Conservation (phyloP, 2,797 vertebrate species). For the Orientallactaga sibirica region DNA sequence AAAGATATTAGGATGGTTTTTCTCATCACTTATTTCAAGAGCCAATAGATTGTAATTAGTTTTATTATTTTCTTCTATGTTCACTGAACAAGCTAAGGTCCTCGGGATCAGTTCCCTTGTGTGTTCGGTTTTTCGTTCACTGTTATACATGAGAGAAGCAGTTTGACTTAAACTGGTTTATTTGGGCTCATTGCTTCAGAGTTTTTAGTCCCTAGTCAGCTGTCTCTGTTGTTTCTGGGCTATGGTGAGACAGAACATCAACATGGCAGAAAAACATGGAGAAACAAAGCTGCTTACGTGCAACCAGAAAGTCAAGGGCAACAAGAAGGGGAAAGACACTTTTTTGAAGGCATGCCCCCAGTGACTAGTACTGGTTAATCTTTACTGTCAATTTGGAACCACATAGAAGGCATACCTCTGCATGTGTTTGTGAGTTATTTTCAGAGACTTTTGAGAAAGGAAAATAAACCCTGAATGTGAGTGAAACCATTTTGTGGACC, state of each 20-base stretch:
- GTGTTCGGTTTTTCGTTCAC: background rate
- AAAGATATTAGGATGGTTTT: background rate
- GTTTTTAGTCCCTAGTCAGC: background rate
- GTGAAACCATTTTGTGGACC: background rate
- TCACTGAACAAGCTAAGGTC: background rate
- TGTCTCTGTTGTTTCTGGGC: background rate
- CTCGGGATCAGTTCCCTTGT: background rate
- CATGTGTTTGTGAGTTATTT: background rate
- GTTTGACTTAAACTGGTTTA: background rate
- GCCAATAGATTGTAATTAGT: background rate
- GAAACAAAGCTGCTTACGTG: background rate
- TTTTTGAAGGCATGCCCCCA: background rate
- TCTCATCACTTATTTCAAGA: background rate
- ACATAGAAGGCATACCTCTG: background rate
- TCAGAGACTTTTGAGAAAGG: background rate
- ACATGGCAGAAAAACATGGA: background rate
- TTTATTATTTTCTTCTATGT: background rate
- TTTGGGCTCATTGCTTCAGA: background rate
- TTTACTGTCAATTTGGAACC: too few relatives aligned
- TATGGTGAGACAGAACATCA: too few relatives aligned
- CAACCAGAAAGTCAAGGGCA: fast-evolving
- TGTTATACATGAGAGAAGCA: background rate
- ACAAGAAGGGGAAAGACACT: too few relatives aligned
- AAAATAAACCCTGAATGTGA: background rate
- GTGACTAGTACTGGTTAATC: too few relatives aligned